Evolutionary conservation across 2,113 vertebrate genomes (phyloP), one percentile per base, ranked within the genome.

Genomic region (Hyla sarda): DNA sequence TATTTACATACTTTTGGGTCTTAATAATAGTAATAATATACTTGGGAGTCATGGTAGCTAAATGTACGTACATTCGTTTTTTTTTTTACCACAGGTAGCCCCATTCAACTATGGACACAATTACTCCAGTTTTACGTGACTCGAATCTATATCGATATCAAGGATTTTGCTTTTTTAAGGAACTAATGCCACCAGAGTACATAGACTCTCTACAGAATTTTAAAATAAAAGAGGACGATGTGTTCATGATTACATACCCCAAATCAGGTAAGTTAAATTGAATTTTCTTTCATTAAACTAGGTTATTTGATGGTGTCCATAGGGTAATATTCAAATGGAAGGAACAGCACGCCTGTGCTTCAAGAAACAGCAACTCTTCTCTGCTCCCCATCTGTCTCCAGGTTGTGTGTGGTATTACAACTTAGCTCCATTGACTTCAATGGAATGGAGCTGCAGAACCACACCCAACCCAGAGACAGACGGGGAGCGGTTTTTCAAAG

Each of bases 191-290:
- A 8, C 45, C 87, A 7, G 92, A 94, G 34, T 54, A 92, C 84
- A 85, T 95, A 0, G 92, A 95, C 13, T 92, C 92, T 0, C 90
- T 95, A 3, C 88, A 92, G 88, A 89, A 65, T 60, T 93, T 94
- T 82, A 86, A 93, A 72, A 89, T 93, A 54, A 87, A 88, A 76
- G 92, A 94, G 50, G 90, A 86, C 50, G 93, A 94, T 85, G 69
- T 93, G 9, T 89, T 94, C 82, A 47, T 94, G 9, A 90, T 93
- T 47, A 93, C 92, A 7, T 93, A 90, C 45, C 92, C 91, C 5
- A 94, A 93, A 67, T 93, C 93, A 85, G 93, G 93, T 94, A 82
- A 83, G 90, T 79, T 19, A 3, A 28, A 9, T n/a, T n/a, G 14
- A 17, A 14, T 25, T 3, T 9, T 14, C 12, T 62, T 62, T 23